These are phyloP conservation scores for Achroia grisella DNA, from an alignment of 1,140 invertebrate genomes.

Conservation along the genomic window DNA sequence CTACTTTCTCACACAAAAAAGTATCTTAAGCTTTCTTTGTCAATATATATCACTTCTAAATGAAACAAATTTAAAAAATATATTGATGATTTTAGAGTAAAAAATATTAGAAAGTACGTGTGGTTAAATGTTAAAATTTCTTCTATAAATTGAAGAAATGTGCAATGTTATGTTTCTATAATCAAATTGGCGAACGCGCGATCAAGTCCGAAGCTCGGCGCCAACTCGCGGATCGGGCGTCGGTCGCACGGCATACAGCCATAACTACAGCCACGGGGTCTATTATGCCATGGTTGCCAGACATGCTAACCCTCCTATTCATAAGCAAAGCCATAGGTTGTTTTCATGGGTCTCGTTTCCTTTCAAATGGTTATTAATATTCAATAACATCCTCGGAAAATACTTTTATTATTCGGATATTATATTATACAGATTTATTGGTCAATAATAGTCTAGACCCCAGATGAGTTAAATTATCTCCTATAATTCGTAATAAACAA, in stretches of 20 bases:
- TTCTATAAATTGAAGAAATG: constrained; percentile 10
- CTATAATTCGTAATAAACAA: too few species aligned
- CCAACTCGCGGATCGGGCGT: constrained; percentile 49
- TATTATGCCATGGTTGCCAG: constrained; percentile 55
- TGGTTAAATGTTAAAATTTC: not conserved
- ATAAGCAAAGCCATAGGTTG: constrained; percentile 35
- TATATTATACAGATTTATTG: too few species aligned
- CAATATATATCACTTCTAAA: constrained; percentile 1
- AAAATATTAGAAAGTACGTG: not conserved
- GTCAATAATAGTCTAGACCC: too few species aligned
- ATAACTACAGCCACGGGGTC: constrained; percentile 49
- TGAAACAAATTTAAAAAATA: too few species aligned
- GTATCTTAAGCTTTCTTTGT: constrained; percentile 17
- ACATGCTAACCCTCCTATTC: constrained; percentile 56
- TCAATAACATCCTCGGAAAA: too few species aligned
- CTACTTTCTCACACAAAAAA: constrained; percentile 21
- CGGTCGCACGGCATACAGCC: constrained; percentile 30
- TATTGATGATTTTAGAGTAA: too few species aligned
- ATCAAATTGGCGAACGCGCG: constrained; percentile 51
- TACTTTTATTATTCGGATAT: too few species aligned
- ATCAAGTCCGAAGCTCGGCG: constrained; percentile 57
- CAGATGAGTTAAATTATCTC: too few species aligned
- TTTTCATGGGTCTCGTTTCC: too few species aligned
- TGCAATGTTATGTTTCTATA: constrained; percentile 25
- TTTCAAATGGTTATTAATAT: too few species aligned